Base-by-base conservation (phyloP, 53 echinoderm and acorn worm genomes). In the Henricia sp. region DNA sequence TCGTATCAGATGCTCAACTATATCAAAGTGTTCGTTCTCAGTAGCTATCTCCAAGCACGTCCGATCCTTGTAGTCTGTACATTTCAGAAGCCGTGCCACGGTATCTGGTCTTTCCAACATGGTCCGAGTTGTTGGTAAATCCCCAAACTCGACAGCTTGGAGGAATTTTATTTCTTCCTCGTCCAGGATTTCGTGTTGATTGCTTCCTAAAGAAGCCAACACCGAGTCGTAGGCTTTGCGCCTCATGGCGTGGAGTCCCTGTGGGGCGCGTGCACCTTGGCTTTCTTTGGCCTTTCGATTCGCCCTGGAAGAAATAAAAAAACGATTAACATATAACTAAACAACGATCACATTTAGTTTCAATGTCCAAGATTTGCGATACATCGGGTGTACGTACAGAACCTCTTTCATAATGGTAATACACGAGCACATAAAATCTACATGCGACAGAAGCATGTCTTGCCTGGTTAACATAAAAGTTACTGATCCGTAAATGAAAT, bases 21-120 rank as follows among this genome's bases (percentile, higher is more conserved):
- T 92, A 72, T 99, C 99, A 4, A 99, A 82, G 52, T 99, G 99
- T 84, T 99, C 99, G 53, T 80, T 92, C 29, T 92, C 94, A 0
- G 99, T 92, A n/a, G 99, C 86, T 19, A 97, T 95, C 72, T 97
- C 99, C 4, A 94, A 75, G 25, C 92, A 77, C 2, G 94, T 92
- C 3, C 94, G 80, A 52, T 97, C 99, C 46, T 92, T 94, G 55
- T 83, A 90, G 84, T 97, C 94, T 11, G 90, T 92, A 29, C 94
- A 94, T 50, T 90, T 88, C 1, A 97, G 74, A n/a, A 96, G 71
- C 48, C 93, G 87, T 38, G 52, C 74, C 9, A 50, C 64, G n/a
- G n/a, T 72, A 23, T 88, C 87, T 12, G 83, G 84, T 24, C 78
- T 68, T 41, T 97, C 99, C 28, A 97, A 71, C 83, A 94, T 85